Conservation (phyloP, 2,888 invertebrate species). For the Electrophaes corylata region DNA sequence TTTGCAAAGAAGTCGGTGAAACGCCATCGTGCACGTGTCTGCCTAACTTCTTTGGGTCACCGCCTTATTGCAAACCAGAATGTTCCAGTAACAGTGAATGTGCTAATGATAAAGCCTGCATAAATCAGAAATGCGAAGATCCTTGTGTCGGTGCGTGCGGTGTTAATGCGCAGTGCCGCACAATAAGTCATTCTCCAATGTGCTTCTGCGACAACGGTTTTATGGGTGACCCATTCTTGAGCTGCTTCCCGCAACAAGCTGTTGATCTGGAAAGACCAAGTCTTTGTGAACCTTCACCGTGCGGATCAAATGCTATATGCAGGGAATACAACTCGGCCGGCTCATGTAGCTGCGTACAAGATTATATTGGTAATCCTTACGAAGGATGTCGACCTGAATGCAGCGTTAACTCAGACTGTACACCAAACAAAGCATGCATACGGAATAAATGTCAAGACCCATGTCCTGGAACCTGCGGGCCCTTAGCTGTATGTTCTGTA, state of each 20-base stretch:
- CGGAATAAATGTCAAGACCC: slow-evolving; percentile 91
- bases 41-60: slow-evolving; percentile 87
- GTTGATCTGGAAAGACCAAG: slow-evolving; percentile 70
- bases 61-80: slow-evolving; percentile 91
- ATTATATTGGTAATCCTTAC: slow-evolving; percentile 91
- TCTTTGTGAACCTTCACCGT: slow-evolving; percentile 86
- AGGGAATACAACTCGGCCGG: slow-evolving; percentile 84
- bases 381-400: slow-evolving; percentile 92
- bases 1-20: slow-evolving; percentile 83
- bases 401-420: slow-evolving; percentile 88
- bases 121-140: slow-evolving; percentile 86
- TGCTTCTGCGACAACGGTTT: slow-evolving; percentile 88
- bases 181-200: slow-evolving; percentile 89
- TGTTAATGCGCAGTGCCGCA: slow-evolving; percentile 87
- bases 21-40: slow-evolving; percentile 88
- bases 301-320: slow-evolving; percentile 87
- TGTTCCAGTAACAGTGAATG: slow-evolving; percentile 89
- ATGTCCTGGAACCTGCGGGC: slow-evolving; percentile 90
- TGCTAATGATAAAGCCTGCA: slow-evolving; percentile 85
- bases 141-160: slow-evolving; percentile 90
- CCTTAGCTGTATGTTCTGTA: slow-evolving; percentile 88
- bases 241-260: slow-evolving; percentile 79
- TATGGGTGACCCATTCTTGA: slow-evolving; percentile 88
- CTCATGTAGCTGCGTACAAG: slow-evolving; percentile 88
- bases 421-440: slow-evolving; percentile 88